Conservation (phyloP, 1,140 invertebrate genomes). For the Tetranychus cinnabarinus region DNA sequence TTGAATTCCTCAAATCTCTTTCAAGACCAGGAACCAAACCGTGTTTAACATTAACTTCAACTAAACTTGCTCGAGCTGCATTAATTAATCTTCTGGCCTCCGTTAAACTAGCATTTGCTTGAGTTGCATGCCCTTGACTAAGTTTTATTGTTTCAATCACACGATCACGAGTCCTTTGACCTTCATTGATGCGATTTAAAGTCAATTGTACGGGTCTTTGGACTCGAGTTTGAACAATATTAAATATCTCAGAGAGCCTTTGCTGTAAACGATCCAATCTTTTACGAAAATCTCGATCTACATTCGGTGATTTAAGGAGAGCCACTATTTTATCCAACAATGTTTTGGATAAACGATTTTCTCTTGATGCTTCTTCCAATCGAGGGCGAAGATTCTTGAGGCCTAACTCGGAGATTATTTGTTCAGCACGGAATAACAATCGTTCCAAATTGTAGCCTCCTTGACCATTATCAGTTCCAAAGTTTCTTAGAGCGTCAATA, state of each 20-base stretch:
- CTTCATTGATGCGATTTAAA: constrained; percentile 3
- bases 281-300: constrained; percentile 1
- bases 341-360: constrained; percentile 13
- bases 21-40: constrained; percentile 6
- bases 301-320: constrained; percentile 9
- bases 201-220: constrained; percentile 11
- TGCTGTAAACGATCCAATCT: constrained; percentile 10
- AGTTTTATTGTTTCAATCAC: constrained; percentile 7
- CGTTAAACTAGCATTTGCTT: constrained; percentile 6
- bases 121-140: neutral
- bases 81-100: constrained; percentile 12
- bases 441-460: constrained; percentile 4
- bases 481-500: constrained; percentile 9
- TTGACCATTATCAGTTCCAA: constrained; percentile 8
- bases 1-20: constrained; percentile 15
- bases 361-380: constrained; percentile 11
- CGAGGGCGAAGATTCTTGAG: constrained; percentile 10
- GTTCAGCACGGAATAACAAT: constrained; percentile 11
- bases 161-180: neutral
- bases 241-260: constrained; percentile 8
- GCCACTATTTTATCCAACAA: constrained; percentile 11
- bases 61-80: constrained; percentile 6
- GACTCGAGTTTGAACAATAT: constrained; percentile 13
- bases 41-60: constrained; percentile 11
- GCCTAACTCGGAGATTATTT: constrained; percentile 12